Conservation (phyloP, 2,888 invertebrate genomes). For the Dryocosmus kuriphilus region DNA sequence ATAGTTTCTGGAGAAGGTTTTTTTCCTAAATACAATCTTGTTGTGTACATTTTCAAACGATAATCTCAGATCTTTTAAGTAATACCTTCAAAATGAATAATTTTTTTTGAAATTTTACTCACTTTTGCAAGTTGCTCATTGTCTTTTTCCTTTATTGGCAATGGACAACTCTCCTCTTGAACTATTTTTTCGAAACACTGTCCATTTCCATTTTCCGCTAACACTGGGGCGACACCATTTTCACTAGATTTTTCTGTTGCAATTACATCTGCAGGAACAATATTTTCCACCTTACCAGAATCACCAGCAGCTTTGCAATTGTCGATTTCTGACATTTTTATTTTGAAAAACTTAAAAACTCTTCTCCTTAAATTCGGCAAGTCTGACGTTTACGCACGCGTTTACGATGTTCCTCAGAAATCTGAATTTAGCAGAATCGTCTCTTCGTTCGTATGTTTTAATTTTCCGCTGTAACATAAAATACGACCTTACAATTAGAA, state of each 20-base stretch:
- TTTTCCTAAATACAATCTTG: not conserved
- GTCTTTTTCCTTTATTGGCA: not conserved
- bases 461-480: not conserved
- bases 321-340: conserved; percentile 61
- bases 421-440: conserved; percentile 21
- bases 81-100: not conserved
- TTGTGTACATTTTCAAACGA: not conserved
- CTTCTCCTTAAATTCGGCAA: not conserved
- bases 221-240: not conserved
- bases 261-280: conserved; percentile 31
- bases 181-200: not conserved
- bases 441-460: not conserved
- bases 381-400: not conserved
- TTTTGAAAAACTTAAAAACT: conserved; percentile 44
- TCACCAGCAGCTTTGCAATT: conserved; percentile 58
- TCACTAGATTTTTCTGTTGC: not conserved
- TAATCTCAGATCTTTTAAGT: not conserved
- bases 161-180: conserved; percentile 1
- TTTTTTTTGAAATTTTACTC: not conserved
- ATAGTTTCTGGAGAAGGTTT: too few species aligned
- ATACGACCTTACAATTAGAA: not conserved
- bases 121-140: conserved; percentile 42
- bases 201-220: conserved; percentile 4
- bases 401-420: not conserved
- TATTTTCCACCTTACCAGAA: conserved; percentile 51